Evolutionary conservation across 23 tunicate genomes (phyloP), one percentile per base, ranked within the genome.

Genomic region (Oikopleura dioica): DNA sequence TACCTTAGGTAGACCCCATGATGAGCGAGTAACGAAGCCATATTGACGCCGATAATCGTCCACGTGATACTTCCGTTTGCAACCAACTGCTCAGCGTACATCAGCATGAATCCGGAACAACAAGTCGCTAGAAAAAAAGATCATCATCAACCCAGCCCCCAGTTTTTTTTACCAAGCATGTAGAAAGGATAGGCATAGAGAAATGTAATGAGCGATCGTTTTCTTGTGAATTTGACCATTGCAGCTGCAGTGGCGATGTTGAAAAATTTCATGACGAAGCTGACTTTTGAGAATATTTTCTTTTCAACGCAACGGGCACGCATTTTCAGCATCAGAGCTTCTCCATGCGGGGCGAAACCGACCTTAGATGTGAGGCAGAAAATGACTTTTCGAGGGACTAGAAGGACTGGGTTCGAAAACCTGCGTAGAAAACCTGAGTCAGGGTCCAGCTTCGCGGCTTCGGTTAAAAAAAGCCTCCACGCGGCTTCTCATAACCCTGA

Each of bases 291-390:
- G 72, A 63, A 28, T 31, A 63, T 63, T 63, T 63, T 63, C 72
- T 63, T 63, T 23, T 63, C 72, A 28, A 63, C 33, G 72, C 72
- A 63, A 16, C 72, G 29, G 26, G 16, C 72, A 4, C 72, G 29
- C 29, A 63, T 2, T 28, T 63, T 63, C 33, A 63, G 26, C 72
- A 63, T 63, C 72, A 63, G 33, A 12, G 72, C 72, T 28, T 63
- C 72, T 63, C 72, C 72, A 63, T 63, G 72, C 5, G 72, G 72
- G 16, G 72, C 72, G 33, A 63, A 63, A 12, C 72, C 72, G 2
- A 63, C 26, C 26, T 63, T 63, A 31, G 30, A 63, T 12, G 72
- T 63, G 33, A 63, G 33, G 26, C 72, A 63, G 26, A 63, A 2
- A 63, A 63, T 23, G 33, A 63, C 33, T n/a, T n/a, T n/a, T n/a